Percentiles rank a stretch among this genome's conserved stretches.
Evolutionary conservation across 2,888 invertebrate genomes (phyloP).

Genomic region (Hydriomena furcata): DNA sequence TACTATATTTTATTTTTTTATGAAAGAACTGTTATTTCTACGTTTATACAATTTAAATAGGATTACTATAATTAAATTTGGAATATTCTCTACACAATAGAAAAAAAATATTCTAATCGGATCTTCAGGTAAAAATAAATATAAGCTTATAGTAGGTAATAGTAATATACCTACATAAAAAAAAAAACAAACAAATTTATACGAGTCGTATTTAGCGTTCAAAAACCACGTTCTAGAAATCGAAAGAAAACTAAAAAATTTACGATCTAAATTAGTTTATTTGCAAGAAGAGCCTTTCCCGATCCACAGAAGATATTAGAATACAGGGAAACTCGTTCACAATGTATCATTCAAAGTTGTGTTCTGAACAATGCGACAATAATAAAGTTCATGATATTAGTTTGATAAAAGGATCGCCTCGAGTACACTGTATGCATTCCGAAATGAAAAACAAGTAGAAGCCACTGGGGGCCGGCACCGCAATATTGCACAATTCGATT

Average conservation of each 20-base stretch:
- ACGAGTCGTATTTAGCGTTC: background rate
- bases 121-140: too few relatives aligned
- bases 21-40: too few relatives aligned
- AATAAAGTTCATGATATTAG: slow-evolving; percentile 56
- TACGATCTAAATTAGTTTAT: background rate
- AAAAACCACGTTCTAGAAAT: too few relatives aligned
- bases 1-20: too few relatives aligned
- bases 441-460: slow-evolving; percentile 64
- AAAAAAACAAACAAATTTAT: too few relatives aligned
- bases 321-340: background rate
- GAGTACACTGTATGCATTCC: slow-evolving; percentile 45
- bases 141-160: too few relatives aligned
- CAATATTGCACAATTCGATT: slow-evolving; percentile 73
- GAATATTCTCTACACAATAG: too few relatives aligned
- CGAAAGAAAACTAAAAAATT: background rate
- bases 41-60: too few relatives aligned
- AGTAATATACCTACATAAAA: too few relatives aligned
- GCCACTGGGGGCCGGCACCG: slow-evolving; percentile 57
- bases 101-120: too few relatives aligned
- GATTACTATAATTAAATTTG: too few relatives aligned
- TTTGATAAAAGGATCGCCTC: slow-evolving; percentile 48
- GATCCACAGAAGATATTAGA: background rate
- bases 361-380: slow-evolving; percentile 33
- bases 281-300: background rate
- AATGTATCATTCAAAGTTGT: slow-evolving; percentile 4